Percentiles rank a stretch among this genome's conserved stretches.
Conservation (phyloP, 2,113 vertebrate species). For the Sclerurus mexicanus region DNA sequence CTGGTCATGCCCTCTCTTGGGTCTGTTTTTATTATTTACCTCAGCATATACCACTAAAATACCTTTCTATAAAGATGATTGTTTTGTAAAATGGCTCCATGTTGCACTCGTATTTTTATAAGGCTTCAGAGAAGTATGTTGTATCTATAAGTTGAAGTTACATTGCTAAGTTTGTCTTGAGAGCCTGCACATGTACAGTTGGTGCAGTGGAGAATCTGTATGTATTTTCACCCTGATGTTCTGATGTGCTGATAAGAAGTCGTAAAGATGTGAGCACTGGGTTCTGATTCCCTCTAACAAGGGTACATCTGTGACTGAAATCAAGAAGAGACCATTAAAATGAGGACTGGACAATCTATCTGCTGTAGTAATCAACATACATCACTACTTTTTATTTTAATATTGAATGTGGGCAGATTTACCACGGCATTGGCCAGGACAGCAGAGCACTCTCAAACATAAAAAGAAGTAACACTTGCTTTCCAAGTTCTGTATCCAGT, state of each 20-base stretch:
- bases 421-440: neutral
- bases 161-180: neutral
- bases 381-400: neutral
- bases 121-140: constrained; percentile 40
- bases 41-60: constrained; percentile 53
- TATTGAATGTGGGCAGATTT: neutral
- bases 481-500: neutral
- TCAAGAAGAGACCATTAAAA: neutral
- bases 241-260: neutral
- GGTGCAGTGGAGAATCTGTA: neutral
- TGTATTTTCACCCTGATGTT: neutral
- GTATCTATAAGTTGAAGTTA: neutral
- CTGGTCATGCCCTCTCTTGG: constrained; percentile 18
- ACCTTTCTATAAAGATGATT: constrained; percentile 58
- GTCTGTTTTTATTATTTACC: constrained; percentile 64
- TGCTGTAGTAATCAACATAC: neutral
- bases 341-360: neutral
- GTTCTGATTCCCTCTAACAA: neutral
- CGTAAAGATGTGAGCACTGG: neutral
- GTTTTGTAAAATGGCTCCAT: constrained; percentile 65
- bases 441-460: neutral
- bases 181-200: neutral
- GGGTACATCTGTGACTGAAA: neutral
- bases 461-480: neutral
- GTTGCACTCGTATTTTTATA: constrained; percentile 60